Evolutionary conservation across 2,797 vertebrate species (phyloP).

Genomic region (Rhincodon typus): DNA sequence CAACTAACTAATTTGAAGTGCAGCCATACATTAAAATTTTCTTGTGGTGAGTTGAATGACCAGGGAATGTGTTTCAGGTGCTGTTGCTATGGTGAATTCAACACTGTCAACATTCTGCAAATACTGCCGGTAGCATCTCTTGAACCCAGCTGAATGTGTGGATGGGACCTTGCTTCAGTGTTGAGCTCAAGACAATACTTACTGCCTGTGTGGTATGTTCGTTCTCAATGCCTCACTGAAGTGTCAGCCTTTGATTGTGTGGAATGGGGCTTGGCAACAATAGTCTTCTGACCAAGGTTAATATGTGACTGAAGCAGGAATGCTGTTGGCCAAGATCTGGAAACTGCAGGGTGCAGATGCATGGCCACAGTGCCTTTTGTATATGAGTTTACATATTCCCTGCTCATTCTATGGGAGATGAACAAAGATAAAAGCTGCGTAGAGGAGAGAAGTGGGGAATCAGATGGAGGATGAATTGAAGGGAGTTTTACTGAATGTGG

Average conservation of each 20-base stretch:
- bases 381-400: not conserved
- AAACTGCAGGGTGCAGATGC: not conserved
- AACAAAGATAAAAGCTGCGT: not conserved
- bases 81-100: not conserved
- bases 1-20: not conserved
- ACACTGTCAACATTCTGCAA: not conserved
- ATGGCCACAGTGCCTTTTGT: not conserved
- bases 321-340: not conserved
- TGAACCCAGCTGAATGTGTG: not conserved
- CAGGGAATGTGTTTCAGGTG: not conserved
- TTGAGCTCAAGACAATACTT: not conserved
- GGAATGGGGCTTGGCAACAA: not conserved
- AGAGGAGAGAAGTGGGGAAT: not conserved
- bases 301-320: not conserved
- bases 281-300: not conserved
- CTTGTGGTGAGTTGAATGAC: not conserved
- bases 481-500: not conserved
- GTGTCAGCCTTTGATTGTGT: not conserved
- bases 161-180: not conserved
- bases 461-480: not conserved
- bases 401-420: no score
- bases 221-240: not conserved
- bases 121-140: not conserved
- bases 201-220: not conserved
- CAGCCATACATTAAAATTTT: not conserved